These are phyloP conservation scores for Mesembrinibis cayennensis DNA, from an alignment of 2,113 vertebrate genomes.

Conservation along the genomic window DNA sequence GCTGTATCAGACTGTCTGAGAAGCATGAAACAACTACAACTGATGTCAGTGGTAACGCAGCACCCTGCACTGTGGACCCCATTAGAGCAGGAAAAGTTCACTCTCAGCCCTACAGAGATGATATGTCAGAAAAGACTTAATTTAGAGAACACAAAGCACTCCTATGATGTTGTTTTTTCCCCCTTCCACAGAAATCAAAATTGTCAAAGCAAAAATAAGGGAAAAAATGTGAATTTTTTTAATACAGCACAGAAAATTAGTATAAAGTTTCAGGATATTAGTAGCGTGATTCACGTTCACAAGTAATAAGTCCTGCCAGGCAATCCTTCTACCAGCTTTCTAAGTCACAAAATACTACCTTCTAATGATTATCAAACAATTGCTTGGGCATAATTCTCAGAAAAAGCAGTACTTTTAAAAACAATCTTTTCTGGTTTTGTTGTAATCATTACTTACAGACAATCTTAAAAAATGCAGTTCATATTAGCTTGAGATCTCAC, in stretches of 20 bases:
- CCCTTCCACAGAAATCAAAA: background rate
- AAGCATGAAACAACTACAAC: background rate
- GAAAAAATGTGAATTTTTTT: background rate
- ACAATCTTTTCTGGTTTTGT: background rate
- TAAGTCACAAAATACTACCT: background rate
- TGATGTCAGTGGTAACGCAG: background rate
- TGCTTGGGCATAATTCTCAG: background rate
- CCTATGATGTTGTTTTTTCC: background rate
- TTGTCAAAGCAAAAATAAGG: background rate
- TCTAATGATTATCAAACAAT: background rate
- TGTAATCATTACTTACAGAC: background rate
- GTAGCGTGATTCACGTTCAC: background rate
- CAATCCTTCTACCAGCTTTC: background rate
- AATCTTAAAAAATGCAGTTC: background rate
- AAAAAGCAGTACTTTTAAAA: background rate
- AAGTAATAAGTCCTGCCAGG: background rate
- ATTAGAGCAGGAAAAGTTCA: background rate
- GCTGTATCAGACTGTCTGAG: fast-evolving
- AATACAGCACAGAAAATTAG: background rate
- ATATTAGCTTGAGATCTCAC: background rate
- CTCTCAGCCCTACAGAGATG: background rate
- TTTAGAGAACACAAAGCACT: background rate
- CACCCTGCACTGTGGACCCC: background rate
- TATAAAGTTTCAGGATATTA: conserved; percentile 13
- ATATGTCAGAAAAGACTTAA: fast-evolving